Evolutionary conservation across 1,140 invertebrate genomes (phyloP), one percentile per base, ranked within the genome.

Genomic region (Conus ventricosus): DNA sequence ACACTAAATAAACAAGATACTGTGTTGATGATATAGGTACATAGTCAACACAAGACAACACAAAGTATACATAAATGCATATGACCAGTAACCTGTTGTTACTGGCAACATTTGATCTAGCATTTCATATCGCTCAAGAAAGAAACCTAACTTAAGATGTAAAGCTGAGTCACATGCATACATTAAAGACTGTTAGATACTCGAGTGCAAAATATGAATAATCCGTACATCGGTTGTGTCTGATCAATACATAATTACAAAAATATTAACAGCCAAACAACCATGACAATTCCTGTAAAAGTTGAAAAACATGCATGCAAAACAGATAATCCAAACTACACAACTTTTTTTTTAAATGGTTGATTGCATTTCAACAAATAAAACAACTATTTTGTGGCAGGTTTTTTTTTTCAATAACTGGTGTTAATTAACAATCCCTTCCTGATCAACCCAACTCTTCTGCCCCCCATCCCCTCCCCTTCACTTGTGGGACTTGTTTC

Each of bases 1-100:
- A 71, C 67, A 71, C 67, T n/a, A 71, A 71, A 71, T 71, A 71
- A 71, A 71, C 60, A 71, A 71, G 6, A 71, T 71, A 71, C 67
- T 23, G 20, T n/a, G 20, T 63, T 20, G 20, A 13, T 71, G 67
- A 71, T 71, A 71, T n/a, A 71, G 23, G 20, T 71, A n/a, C 23
- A 23, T 17, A 17, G 67, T 23, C 6, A 23, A 71, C 11, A 71
- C 7, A 20, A 71, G 67, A 71, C 67, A n/a, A 23, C 23, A 71
- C 17, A 71, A 13, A 71, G 7, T 71, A 71, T 10, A 71, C 67
- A 71, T 20, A 71, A 13, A 23, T 71, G 67, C 67, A 71, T 71
- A 71, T 71, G 23, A 71, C 67, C 67, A 71, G 67, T 63, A 20
- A 20, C 20, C 67, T 71, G 67, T 20, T 71, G 20, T 23, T n/a